Evolutionary conservation across 1,140 invertebrate species (phyloP).

Genomic region (Philaenus spumarius): DNA sequence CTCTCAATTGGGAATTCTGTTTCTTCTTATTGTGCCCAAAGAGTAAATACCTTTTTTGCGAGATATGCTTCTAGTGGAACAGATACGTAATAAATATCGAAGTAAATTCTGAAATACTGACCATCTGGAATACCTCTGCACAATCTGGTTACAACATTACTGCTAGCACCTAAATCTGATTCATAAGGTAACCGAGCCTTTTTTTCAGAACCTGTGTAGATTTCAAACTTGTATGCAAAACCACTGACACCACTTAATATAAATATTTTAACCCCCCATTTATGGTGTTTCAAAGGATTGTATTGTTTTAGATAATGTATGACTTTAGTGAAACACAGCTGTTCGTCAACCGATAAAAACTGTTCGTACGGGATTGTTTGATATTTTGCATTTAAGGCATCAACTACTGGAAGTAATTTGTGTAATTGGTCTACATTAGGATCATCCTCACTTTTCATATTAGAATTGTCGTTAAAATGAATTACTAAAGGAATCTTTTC

Average conservation of each 20-base stretch:
- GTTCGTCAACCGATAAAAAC: conserved; percentile 32
- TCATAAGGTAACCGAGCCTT: conserved; percentile 15
- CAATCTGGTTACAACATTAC: conserved; percentile 23
- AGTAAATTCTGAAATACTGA: conserved; percentile 23
- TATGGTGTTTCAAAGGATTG: conserved; percentile 35
- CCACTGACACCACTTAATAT: conserved; percentile 25
- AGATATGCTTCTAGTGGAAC: conserved; percentile 24
- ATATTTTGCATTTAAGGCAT: conserved; percentile 16
- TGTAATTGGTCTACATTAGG: conserved; percentile 23
- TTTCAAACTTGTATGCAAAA: conserved; percentile 34
- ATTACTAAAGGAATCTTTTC: conserved; percentile 33
- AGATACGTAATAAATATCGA: conserved; percentile 25
- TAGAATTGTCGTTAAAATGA: conserved; percentile 35
- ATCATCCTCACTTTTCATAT: conserved; percentile 23
- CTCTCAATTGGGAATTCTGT: conserved; percentile 26
- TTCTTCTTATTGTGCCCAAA: conserved; percentile 24
- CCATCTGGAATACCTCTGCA: conserved; percentile 12
- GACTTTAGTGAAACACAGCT: conserved; percentile 35
- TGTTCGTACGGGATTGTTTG: conserved; percentile 30
- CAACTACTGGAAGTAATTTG: conserved; percentile 26
- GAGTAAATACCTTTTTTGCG: conserved; percentile 24
- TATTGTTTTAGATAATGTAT: conserved; percentile 34
- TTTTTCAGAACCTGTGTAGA: conserved; percentile 30
- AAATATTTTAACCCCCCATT: conserved; percentile 36
- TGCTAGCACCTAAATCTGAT: conserved; percentile 28